A percentile compares a stretch with the other conserved stretches of the same genome.
phyloP scores from a whole-genome alignment of 2,113 vertebrate species.

The Ginglymostoma cirratum region DNA sequence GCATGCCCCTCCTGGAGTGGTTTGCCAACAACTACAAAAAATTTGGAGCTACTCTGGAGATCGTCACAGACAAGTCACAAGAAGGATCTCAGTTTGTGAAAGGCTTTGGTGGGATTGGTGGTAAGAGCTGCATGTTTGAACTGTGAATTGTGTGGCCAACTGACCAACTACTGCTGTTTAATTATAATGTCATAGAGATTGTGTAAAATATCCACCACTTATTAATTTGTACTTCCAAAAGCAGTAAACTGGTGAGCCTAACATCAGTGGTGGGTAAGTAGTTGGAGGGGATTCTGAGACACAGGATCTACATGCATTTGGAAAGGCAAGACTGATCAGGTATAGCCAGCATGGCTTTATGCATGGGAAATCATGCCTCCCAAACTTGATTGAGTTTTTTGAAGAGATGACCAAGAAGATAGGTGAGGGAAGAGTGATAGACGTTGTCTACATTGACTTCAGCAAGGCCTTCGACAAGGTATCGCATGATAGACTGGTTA shows the following conservation, averaged over 20 bases:
- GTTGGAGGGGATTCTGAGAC: no score
- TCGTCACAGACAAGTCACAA: constrained; percentile 98
- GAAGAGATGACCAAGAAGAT: no score
- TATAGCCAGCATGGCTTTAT: no score
- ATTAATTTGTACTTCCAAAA: background rate
- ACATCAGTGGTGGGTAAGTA: no score
- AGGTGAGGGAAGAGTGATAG: no score
- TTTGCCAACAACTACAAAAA: constrained; percentile 99
- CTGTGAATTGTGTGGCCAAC: background rate
- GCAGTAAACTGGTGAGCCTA: background rate
- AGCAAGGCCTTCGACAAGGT: no score
- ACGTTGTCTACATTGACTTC: no score
- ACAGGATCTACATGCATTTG: no score
- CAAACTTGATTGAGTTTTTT: no score
- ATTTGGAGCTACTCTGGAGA: constrained; percentile 98
- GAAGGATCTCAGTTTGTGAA: constrained; percentile 99
- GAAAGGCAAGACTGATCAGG: no score
- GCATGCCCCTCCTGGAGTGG: constrained; percentile 98
- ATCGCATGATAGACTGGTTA: no score
- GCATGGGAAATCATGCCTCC: no score
- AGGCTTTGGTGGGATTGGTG: constrained; percentile 98
- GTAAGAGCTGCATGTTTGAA: constrained; percentile 54
- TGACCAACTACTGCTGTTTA: background rate
- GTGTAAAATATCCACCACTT: background rate
- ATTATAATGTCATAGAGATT: background rate